Conservation (phyloP, 2,113 vertebrate genomes). For the Mormoops blainvillei region DNA sequence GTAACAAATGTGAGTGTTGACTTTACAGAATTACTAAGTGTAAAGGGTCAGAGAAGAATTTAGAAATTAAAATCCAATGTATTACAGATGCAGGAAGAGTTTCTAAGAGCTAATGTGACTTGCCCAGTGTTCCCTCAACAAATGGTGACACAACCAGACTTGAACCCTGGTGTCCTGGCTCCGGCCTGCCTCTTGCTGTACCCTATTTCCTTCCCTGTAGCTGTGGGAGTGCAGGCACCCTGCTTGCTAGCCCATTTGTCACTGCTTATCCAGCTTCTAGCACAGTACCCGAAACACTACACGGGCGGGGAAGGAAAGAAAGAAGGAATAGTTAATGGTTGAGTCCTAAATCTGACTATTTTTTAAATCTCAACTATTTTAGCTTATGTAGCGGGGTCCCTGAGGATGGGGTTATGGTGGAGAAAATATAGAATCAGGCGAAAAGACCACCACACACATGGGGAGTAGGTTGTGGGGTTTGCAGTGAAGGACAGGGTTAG, state of each 20-base stretch:
- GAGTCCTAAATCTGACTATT: not conserved
- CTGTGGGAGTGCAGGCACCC: not conserved
- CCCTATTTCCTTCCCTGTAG: not conserved
- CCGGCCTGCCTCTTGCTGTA: not conserved
- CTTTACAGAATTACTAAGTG: not conserved
- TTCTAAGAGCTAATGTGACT: not conserved
- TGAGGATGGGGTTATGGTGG: not conserved
- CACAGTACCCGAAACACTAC: not conserved
- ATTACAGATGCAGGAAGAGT: not conserved
- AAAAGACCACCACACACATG: not conserved
- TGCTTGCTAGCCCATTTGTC: not conserved
- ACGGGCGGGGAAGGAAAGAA: not conserved
- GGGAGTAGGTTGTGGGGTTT: not conserved
- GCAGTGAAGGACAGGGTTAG: not conserved
- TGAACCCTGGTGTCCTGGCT: not conserved
- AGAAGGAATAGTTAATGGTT: not conserved
- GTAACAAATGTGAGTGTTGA: not conserved
- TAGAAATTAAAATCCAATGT: not conserved
- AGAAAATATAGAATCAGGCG: not conserved
- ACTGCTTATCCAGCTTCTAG: not conserved
- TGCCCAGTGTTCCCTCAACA: not conserved
- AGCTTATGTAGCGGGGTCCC: not conserved
- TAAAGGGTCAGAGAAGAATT: not conserved
- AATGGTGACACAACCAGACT: not conserved
- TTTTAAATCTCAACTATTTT: not conserved